A percentile compares a stretch with the other conserved stretches of the same genome.
phyloP scores from a whole-genome alignment of 2,888 invertebrate species.

The Orchesella flavescens region DNA sequence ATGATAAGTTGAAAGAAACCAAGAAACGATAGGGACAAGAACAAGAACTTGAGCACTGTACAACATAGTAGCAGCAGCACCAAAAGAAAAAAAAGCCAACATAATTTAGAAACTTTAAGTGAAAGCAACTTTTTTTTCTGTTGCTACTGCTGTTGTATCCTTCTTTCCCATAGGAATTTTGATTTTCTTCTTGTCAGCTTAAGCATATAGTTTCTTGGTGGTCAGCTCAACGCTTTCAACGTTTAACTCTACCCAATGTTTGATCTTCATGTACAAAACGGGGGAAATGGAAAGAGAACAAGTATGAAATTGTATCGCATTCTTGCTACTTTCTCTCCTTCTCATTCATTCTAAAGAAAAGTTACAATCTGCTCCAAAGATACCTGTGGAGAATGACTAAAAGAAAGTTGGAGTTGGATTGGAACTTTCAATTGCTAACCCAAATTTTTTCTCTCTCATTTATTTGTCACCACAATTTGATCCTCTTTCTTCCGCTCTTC shows the following conservation, averaged over 20 bases:
- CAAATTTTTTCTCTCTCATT: too few species aligned
- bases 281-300: too few species aligned
- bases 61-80: background rate
- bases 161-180: constrained; percentile 12
- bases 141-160: background rate
- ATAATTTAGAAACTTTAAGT: background rate
- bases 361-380: background rate
- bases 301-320: background rate
- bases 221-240: background rate
- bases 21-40: background rate
- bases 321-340: background rate
- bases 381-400: too few species aligned
- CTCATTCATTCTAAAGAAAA: background rate
- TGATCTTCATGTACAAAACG: too few species aligned
- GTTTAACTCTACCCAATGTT: too few species aligned
- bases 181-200: constrained; percentile 11
- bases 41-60: background rate
- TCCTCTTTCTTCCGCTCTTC: too few species aligned
- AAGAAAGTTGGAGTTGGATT: too few species aligned
- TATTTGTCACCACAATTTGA: too few species aligned
- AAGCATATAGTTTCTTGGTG: background rate
- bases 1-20: constrained; percentile 27
- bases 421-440: too few species aligned
- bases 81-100: background rate
- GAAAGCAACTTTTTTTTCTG: constrained; percentile 2